These are phyloP conservation scores for Nesometra sesokonis DNA, from an alignment of 35 echinoderm and acorn worm genomes.

Conservation along the genomic window DNA sequence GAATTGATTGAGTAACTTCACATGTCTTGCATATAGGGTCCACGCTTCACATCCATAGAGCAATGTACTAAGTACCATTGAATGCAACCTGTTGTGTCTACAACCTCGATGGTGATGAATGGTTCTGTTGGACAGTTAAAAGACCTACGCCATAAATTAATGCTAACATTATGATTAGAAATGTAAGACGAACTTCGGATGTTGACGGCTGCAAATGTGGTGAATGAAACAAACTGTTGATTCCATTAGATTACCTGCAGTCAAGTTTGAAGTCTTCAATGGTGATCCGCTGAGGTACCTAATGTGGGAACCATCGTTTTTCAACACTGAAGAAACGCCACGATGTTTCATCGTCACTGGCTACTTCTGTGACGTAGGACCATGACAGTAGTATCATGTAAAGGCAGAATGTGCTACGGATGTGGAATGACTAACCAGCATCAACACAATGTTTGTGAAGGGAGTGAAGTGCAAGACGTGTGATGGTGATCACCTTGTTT, in stretches of 20 bases:
- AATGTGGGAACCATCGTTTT: constrained; percentile 12
- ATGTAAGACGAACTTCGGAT: too few relatives aligned
- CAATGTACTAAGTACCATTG: too few relatives aligned
- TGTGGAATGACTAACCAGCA: constrained; percentile 11
- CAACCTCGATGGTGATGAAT: too few relatives aligned
- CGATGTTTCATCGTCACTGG: constrained; percentile 17
- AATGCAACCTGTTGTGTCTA: too few relatives aligned
- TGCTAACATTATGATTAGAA: too few relatives aligned
- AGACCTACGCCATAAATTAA: too few relatives aligned
- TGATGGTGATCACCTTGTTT: neutral
- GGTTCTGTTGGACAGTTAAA: too few relatives aligned
- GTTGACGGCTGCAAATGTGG: too few relatives aligned
- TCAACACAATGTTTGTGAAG: neutral
- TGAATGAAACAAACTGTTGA: constrained; percentile 15
- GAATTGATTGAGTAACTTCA: too few relatives aligned
- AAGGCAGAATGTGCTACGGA: constrained; percentile 1
- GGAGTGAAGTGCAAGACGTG: constrained; percentile 5
- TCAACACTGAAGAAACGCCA: neutral
- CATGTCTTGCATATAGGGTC: too few relatives aligned
- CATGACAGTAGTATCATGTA: too few relatives aligned
- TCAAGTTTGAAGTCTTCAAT: constrained; percentile 6
- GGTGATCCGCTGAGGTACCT: constrained; percentile 2
- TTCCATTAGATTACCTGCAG: constrained; percentile 1
- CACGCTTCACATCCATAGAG: too few relatives aligned
- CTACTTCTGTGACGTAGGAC: neutral